A percentile compares a stretch with the other conserved stretches of the same genome.
These are phyloP conservation scores for Atopsyche davidsoni DNA, from an alignment of 1,140 invertebrate genomes.

Conservation along the genomic window DNA sequence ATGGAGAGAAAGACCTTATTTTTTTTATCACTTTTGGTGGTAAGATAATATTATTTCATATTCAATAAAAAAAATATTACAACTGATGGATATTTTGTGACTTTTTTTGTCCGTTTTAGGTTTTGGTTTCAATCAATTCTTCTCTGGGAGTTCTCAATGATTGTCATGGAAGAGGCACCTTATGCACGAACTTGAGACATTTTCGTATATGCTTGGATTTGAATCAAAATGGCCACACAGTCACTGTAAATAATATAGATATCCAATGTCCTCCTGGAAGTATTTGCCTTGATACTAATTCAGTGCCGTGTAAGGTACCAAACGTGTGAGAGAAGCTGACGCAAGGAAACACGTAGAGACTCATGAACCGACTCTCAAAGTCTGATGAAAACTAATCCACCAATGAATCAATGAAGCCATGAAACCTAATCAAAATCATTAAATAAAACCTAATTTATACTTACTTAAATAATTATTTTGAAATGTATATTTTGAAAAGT, in stretches of 20 bases:
- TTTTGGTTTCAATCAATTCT: background rate
- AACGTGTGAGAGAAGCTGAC: too few species aligned
- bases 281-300: constrained; percentile 34
- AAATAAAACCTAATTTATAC: too few species aligned
- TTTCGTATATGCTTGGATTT: constrained; percentile 45
- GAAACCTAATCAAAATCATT: too few species aligned
- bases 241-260: constrained; percentile 36
- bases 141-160: constrained; percentile 31
- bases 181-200: constrained; percentile 41
- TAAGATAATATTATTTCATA: too few species aligned
- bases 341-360: too few species aligned
- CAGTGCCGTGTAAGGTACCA: constrained; percentile 42
- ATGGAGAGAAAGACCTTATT: too few species aligned
- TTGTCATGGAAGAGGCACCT: constrained; percentile 41
- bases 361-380: too few species aligned
- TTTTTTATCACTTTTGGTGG: too few species aligned
- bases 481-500: too few species aligned
- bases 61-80: too few species aligned
- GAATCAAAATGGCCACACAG: constrained; percentile 37
- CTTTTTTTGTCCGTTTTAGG: background rate
- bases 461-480: too few species aligned
- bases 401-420: background rate
- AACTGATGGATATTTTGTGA: background rate
- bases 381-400: background rate
- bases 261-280: constrained; percentile 37